Conservation (phyloP, 2,797 vertebrate genomes). For the Tiaroga cobitis region DNA sequence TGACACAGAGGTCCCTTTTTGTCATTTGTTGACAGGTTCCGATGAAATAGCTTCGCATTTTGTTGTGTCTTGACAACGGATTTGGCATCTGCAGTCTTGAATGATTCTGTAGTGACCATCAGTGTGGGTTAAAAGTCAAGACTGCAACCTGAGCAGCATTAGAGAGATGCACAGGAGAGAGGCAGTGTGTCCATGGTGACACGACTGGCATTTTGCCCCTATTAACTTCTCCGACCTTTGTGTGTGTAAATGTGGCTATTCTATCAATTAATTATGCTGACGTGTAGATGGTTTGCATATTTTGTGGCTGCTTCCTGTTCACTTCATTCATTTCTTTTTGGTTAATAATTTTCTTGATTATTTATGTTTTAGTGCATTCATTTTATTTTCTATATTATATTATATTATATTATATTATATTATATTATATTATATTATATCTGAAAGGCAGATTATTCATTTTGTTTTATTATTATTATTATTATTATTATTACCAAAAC, state of each 20-base stretch:
- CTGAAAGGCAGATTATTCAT: background rate
- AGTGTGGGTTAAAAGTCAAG: slow-evolving; percentile 1
- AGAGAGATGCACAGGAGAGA: background rate
- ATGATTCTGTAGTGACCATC: slow-evolving; percentile 3
- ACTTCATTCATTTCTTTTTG: background rate
- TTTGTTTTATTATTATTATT: too few relatives aligned
- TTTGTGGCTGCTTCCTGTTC: background rate
- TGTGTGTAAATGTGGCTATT: slow-evolving; percentile 26
- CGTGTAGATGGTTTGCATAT: background rate
- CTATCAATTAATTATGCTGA: slow-evolving; percentile 17
- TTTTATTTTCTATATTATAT: background rate
- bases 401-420: background rate
- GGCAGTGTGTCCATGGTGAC: slow-evolving; percentile 12
- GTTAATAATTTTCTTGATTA: background rate
- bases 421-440: background rate
- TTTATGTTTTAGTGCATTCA: background rate
- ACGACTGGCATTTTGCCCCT: slow-evolving; percentile 15
- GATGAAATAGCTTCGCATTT: background rate
- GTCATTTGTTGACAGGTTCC: slow-evolving; percentile 2
- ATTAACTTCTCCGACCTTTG: slow-evolving; percentile 38
- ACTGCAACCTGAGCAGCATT: background rate
- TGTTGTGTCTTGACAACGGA: slow-evolving; percentile 1
- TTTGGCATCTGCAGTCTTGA: background rate
- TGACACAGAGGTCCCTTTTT: slow-evolving; percentile 16
- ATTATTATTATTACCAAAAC: too few relatives aligned